A percentile compares a stretch with the other conserved stretches of the same genome.
phyloP scores from a whole-genome alignment of 2,113 vertebrate genomes.

The Lampris megalopsis region DNA sequence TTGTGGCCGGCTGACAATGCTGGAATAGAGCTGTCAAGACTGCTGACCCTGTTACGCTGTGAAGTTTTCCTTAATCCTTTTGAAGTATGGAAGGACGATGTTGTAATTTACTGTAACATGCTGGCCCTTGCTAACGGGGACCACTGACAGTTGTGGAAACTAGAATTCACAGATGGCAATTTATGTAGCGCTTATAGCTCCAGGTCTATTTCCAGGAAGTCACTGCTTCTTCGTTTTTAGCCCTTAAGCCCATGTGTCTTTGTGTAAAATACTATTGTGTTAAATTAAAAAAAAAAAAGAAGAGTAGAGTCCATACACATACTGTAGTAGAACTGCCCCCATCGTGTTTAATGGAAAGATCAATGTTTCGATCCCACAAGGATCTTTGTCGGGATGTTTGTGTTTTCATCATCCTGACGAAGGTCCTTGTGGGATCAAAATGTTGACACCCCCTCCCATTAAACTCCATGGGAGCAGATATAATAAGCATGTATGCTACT shows the following conservation, averaged over 20 bases:
- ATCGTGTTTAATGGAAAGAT: too few species aligned
- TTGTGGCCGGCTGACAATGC: constrained; percentile 49
- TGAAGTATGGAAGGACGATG: constrained; percentile 44
- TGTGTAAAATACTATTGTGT: constrained; percentile 21
- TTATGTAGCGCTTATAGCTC: constrained; percentile 15
- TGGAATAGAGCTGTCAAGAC: constrained; percentile 60
- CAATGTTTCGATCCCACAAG: not conserved
- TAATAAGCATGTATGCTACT: too few species aligned
- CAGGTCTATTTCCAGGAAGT: constrained; percentile 19
- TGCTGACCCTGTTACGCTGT: constrained; percentile 47
- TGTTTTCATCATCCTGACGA: too few species aligned
- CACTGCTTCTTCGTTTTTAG: constrained; percentile 17
- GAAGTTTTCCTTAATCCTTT: constrained; percentile 37
- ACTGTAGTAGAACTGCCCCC: too few species aligned
- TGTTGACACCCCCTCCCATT: too few species aligned
- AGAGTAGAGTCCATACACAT: too few species aligned
- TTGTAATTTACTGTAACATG: constrained; percentile 27
- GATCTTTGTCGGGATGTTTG: not conserved
- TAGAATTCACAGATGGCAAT: constrained; percentile 40
- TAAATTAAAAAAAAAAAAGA: not conserved
- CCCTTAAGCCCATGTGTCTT: not conserved
- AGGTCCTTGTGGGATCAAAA: too few species aligned
- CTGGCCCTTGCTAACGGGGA: constrained; percentile 40
- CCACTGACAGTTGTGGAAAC: constrained; percentile 28
- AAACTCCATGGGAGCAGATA: too few species aligned